Evolutionary conservation across 2,113 vertebrate genomes (phyloP).

Genomic region (Platichthys stellatus): DNA sequence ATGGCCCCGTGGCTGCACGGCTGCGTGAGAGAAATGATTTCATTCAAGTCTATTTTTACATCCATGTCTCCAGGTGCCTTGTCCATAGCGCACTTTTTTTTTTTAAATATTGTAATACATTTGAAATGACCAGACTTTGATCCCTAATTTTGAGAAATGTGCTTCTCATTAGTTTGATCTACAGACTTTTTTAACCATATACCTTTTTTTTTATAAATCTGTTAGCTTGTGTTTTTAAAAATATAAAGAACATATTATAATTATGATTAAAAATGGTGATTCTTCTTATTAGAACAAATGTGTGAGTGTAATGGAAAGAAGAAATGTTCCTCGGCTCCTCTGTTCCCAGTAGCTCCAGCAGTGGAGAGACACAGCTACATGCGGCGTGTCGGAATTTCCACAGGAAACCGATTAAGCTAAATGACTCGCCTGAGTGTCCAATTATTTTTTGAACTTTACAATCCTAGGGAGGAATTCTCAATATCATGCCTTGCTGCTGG

Average conservation of each 20-base stretch:
- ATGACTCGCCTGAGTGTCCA: slow-evolving; percentile 64
- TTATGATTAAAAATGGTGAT: background rate
- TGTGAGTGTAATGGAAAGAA: background rate
- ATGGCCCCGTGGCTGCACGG: slow-evolving; percentile 56
- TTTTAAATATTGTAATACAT: background rate
- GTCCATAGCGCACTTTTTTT: background rate
- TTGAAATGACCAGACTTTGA: slow-evolving; percentile 2
- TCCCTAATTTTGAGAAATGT: slow-evolving; percentile 5
- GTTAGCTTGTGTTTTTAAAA: background rate
- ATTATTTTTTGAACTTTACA: slow-evolving; percentile 58
- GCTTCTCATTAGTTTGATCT: slow-evolving; percentile 8
- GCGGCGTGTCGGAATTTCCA: slow-evolving; percentile 40
- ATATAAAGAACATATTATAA: background rate
- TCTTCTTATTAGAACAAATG: background rate
- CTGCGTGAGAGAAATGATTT: slow-evolving; percentile 51
- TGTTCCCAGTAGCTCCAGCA: background rate
- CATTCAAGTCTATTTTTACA: slow-evolving; percentile 47
- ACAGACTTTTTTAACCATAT: background rate
- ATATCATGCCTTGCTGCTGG: slow-evolving; percentile 54
- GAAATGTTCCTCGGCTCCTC: background rate
- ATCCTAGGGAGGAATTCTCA: slow-evolving; percentile 49
- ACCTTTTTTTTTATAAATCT: no score
- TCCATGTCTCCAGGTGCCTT: slow-evolving; percentile 38
- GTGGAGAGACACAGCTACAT: slow-evolving; percentile 27
- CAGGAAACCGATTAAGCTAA: slow-evolving; percentile 60